These are phyloP conservation scores for Agrochola lychnidis DNA, from an alignment of 2,888 invertebrate species.

Conservation along the genomic window DNA sequence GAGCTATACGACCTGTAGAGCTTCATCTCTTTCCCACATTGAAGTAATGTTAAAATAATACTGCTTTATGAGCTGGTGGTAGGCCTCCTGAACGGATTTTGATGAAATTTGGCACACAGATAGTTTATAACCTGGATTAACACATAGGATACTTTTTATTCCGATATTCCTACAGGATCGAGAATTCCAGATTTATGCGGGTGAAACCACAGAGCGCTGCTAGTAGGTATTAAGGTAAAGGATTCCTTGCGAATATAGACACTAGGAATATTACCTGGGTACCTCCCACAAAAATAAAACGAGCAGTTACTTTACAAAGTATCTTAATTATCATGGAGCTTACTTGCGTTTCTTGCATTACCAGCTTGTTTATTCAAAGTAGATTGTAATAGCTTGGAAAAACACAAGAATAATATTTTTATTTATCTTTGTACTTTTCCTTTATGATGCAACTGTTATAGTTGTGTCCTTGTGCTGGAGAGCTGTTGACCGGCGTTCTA, in stretches of 20 bases:
- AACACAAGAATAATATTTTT: conserved; percentile 51
- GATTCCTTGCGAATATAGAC: neutral
- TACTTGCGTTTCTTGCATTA: conserved; percentile 29
- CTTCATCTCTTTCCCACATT: too few relatives aligned
- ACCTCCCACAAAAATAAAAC: neutral
- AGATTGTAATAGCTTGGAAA: conserved; percentile 44
- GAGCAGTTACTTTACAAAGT: conserved; percentile 21
- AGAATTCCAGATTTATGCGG: too few relatives aligned
- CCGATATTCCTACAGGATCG: too few relatives aligned
- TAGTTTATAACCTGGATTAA: too few relatives aligned
- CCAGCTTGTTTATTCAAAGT: conserved; percentile 40
- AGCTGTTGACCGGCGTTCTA: conserved; percentile 34
- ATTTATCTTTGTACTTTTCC: conserved; percentile 37
- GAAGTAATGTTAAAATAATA: too few relatives aligned
- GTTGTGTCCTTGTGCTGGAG: conserved; percentile 31
- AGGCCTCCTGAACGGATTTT: too few relatives aligned
- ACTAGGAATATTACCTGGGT: neutral
- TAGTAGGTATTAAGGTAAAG: neutral
- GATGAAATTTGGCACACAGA: too few relatives aligned
- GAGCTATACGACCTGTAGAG: too few relatives aligned
- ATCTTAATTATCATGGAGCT: conserved; percentile 28
- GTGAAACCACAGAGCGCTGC: too few relatives aligned
- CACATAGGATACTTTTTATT: too few relatives aligned
- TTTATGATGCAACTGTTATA: conserved; percentile 30
- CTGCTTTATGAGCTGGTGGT: too few relatives aligned